Conservation (phyloP, 2,888 invertebrate genomes). For the Homarus gammarus region DNA sequence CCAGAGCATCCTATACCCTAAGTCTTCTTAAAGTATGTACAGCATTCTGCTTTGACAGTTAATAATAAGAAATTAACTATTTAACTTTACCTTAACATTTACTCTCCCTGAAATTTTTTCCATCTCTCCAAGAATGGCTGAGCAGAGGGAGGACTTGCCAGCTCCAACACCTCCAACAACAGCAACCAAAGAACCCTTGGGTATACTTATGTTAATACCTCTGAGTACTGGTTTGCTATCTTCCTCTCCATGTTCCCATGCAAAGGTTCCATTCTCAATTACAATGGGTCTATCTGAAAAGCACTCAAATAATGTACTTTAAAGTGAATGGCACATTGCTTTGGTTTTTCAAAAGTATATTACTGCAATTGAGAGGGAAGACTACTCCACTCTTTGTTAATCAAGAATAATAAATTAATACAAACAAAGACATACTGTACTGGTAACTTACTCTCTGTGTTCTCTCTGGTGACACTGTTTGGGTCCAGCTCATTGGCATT, state of each 20-base stretch:
- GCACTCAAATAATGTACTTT: neutral
- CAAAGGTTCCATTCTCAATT: slow-evolving; percentile 91
- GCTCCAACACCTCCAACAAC: slow-evolving; percentile 93
- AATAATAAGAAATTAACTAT: neutral
- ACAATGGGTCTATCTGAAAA: slow-evolving; percentile 87
- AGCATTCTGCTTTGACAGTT: neutral
- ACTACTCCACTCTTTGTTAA: neutral
- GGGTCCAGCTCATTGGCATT: slow-evolving; percentile 93
- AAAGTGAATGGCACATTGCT: too few species aligned
- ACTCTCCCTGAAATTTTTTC: slow-evolving; percentile 78
- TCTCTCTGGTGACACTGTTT: slow-evolving; percentile 87
- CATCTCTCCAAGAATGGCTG: slow-evolving; percentile 84
- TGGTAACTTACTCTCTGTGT: slow-evolving; percentile 86
- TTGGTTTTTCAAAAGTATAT: too few species aligned
- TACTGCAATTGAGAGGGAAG: too few species aligned
- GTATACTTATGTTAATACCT: slow-evolving; percentile 87
- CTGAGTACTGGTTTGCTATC: slow-evolving; percentile 84
- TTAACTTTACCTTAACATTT: slow-evolving; percentile 75
- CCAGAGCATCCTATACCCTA: neutral
- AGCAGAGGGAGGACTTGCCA: slow-evolving; percentile 92
- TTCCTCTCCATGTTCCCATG: slow-evolving; percentile 87
- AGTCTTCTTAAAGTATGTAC: neutral
- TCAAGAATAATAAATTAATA: neutral
- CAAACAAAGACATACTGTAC: neutral
- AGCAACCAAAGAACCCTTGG: slow-evolving; percentile 86